Percentiles rank a stretch among this genome's conserved stretches.
phyloP scores from a whole-genome alignment of 2,888 invertebrate genomes.

The Diaphora mendica region DNA sequence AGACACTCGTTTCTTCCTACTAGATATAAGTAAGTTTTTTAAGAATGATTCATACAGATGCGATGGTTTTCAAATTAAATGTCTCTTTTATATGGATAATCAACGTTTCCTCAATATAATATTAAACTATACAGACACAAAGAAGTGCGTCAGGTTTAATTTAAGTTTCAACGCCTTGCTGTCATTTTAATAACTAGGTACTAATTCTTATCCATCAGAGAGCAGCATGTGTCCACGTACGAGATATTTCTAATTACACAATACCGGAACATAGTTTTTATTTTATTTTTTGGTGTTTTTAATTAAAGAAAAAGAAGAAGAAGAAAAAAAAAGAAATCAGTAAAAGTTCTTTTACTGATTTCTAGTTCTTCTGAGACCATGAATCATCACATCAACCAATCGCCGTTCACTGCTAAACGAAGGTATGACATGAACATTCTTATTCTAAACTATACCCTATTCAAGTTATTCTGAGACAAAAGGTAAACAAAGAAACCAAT shows the following conservation, averaged over 20 bases:
- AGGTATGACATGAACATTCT: no score
- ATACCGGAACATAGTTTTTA: no score
- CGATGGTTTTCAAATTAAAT: not conserved
- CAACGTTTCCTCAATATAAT: not conserved
- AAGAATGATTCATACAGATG: not conserved
- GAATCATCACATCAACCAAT: no score
- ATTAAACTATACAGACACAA: slow-evolving; percentile 3
- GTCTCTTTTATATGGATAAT: not conserved
- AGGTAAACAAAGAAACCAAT: no score
- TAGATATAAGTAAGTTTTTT: not conserved
- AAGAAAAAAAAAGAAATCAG: no score
- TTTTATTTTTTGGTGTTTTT: not conserved
- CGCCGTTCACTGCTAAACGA: no score
- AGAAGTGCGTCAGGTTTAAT: slow-evolving; percentile 30
- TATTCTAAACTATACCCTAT: no score
- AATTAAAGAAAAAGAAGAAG: no score
- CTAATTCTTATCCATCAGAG: slow-evolving; percentile 63
- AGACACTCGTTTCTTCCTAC: not conserved
- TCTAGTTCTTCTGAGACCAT: no score
- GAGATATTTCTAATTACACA: no score
- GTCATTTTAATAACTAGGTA: slow-evolving; percentile 17
- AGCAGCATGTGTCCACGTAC: slow-evolving; percentile 63
- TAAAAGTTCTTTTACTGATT: not conserved
- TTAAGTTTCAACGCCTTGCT: slow-evolving; percentile 15
- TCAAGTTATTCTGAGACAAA: no score